phyloP scores from a whole-genome alignment of 2,797 vertebrate genomes.

The Coilia nasus region DNA sequence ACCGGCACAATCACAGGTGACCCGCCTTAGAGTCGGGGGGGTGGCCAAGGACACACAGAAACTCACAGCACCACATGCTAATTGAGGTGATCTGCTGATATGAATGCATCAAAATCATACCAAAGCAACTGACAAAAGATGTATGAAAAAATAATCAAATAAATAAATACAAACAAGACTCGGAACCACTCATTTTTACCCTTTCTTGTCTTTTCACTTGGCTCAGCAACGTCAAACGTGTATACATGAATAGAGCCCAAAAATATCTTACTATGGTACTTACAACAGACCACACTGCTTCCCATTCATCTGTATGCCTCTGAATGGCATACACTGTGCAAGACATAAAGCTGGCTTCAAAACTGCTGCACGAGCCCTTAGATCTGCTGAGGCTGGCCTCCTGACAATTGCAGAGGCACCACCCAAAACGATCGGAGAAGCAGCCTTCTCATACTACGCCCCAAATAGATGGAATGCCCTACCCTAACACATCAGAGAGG shows the following conservation, averaged over 20 bases:
- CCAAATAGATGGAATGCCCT: too few relatives aligned
- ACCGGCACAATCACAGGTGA: constrained; percentile 12
- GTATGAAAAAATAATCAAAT: background rate
- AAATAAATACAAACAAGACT: background rate
- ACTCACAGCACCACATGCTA: background rate
- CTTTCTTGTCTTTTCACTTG: background rate
- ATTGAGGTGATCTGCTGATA: background rate
- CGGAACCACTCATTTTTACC: background rate
- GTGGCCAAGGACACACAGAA: background rate
- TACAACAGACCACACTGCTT: background rate
- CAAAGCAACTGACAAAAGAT: background rate
- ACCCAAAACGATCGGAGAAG: too few relatives aligned
- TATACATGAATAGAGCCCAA: background rate
- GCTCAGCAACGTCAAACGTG: background rate
- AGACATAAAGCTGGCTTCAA: too few relatives aligned
- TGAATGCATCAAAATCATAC: background rate
- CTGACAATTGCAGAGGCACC: too few relatives aligned
- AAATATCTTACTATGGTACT: background rate
- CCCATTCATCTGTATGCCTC: background rate
- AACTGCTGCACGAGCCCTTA: too few relatives aligned
- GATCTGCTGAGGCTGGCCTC: too few relatives aligned
- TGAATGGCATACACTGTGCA: background rate
- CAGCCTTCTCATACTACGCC: too few relatives aligned
- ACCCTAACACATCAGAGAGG: too few relatives aligned
- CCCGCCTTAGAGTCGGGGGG: background rate